phyloP scores from a whole-genome alignment of 2,888 invertebrate species.

The Macrosiphum euphorbiae region DNA sequence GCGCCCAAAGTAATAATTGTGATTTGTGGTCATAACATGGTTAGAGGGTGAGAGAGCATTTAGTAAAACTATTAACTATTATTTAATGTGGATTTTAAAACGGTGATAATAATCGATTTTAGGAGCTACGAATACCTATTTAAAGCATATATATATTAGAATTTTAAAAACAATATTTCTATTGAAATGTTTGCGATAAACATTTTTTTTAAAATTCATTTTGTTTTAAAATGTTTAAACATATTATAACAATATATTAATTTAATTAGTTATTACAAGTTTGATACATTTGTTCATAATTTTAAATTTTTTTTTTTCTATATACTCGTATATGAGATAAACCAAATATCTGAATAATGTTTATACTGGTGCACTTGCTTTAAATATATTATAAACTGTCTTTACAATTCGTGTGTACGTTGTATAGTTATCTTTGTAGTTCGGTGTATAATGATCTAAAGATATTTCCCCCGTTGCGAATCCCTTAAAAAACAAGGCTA shows the following conservation, averaged over 20 bases:
- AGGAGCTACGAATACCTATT: too few relatives aligned
- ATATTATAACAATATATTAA: neutral
- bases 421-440: neutral
- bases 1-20: neutral
- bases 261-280: neutral
- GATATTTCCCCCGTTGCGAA: neutral
- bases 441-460: neutral
- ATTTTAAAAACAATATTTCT: neutral
- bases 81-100: neutral
- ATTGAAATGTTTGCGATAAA: neutral
- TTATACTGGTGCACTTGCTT: neutral
- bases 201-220: neutral
- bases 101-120: neutral
- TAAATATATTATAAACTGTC: neutral
- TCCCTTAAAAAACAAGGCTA: neutral
- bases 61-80: neutral
- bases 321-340: neutral
- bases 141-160: neutral
- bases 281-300: neutral
- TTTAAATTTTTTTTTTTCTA: too few relatives aligned
- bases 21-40: neutral
- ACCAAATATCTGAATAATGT: neutral
- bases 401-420: neutral
- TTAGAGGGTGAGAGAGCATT: neutral
- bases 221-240: neutral